Evolutionary conservation across 1,140 invertebrate genomes (phyloP).

Genomic region (Battus philenor): DNA sequence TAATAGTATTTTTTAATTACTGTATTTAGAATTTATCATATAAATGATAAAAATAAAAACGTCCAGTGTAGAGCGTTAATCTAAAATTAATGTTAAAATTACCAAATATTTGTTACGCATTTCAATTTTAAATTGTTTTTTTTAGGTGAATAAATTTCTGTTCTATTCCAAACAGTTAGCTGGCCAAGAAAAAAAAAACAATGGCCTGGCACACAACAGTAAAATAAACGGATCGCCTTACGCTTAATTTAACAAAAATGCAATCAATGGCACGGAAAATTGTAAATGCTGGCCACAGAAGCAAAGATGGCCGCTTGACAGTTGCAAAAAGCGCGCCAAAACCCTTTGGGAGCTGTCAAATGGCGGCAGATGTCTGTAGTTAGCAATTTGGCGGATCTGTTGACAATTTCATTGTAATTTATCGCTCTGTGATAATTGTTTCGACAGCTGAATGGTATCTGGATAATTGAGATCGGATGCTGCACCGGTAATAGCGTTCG

Average conservation of each 20-base stretch:
- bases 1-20: too few relatives aligned
- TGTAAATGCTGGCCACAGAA: constrained; percentile 58
- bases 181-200: neutral
- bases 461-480: constrained; percentile 7
- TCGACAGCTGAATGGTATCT: constrained; percentile 29
- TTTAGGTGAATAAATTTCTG: too few relatives aligned
- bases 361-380: constrained; percentile 57
- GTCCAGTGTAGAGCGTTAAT: too few relatives aligned
- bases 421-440: constrained; percentile 59
- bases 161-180: too few relatives aligned
- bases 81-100: too few relatives aligned
- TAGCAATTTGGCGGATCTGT: constrained; percentile 49
- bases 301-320: constrained; percentile 56
- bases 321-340: constrained; percentile 53
- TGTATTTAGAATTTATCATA: too few relatives aligned
- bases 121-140: too few relatives aligned
- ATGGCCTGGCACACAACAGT: constrained; percentile 10
- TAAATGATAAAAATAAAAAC: too few relatives aligned
- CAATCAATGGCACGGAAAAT: constrained; percentile 63
- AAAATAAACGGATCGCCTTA: constrained; percentile 47
- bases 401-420: constrained; percentile 57
- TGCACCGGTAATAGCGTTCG: neutral
- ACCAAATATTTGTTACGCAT: too few relatives aligned
- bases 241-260: constrained; percentile 60
- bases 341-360: constrained; percentile 63